Percentiles rank a stretch among this genome's conserved stretches.
Conservation (phyloP, 2,888 invertebrate genomes). For the Stramonita haemastoma region DNA sequence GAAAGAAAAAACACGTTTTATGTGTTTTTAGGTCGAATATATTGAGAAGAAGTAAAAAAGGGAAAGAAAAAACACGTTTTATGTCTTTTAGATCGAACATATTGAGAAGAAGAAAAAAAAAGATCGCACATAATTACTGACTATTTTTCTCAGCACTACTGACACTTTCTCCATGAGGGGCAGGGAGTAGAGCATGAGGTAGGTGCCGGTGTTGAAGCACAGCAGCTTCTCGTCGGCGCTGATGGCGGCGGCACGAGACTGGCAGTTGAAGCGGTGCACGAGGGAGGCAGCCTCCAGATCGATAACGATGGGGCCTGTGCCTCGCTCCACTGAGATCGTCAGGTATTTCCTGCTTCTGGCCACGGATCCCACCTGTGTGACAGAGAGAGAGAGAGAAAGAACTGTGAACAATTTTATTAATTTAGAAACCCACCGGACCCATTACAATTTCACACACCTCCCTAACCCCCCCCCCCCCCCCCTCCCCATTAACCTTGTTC, state of each 20-base stretch:
- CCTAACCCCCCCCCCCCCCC: no score
- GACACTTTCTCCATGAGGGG: constrained; percentile 65
- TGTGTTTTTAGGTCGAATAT: no score
- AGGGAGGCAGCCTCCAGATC: constrained; percentile 63
- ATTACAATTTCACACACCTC: neutral
- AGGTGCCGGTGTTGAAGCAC: constrained; percentile 62
- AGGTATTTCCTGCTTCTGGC: constrained; percentile 59
- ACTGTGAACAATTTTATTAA: no score
- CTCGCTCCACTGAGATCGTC: constrained; percentile 62
- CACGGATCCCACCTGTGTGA: constrained; percentile 12
- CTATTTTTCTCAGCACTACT: neutral
- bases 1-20: no score
- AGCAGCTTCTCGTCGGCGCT: constrained; percentile 63
- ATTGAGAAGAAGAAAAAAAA: no score
- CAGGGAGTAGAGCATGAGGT: constrained; percentile 61
- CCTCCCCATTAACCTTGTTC: no score
- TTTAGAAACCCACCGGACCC: no score
- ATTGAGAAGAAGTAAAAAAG: no score
- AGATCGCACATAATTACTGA: no score
- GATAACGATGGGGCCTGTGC: constrained; percentile 65
- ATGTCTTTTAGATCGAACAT: no score
- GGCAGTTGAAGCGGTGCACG: constrained; percentile 65
- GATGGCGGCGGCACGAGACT: constrained; percentile 65
- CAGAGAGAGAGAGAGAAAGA: no score
- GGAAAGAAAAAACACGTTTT: no score